Evolutionary conservation across 2,888 invertebrate genomes (phyloP).

Genomic region (Caenorhabditis sp.): DNA sequence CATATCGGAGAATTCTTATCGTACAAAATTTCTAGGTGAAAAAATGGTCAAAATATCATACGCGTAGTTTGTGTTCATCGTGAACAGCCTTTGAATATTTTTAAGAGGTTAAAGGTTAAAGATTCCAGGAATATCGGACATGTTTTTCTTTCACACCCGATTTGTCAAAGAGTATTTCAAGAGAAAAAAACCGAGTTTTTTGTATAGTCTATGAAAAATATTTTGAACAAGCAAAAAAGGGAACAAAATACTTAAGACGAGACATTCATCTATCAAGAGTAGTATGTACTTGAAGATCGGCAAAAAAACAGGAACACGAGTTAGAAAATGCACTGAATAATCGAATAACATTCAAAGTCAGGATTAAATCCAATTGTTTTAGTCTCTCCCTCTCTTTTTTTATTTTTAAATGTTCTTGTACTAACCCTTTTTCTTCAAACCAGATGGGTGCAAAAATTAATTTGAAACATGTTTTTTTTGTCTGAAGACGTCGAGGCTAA

Average conservation of each 20-base stretch:
- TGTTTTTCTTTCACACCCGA: too few relatives aligned
- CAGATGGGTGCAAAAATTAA: constrained; percentile 1
- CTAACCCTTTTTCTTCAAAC: neutral
- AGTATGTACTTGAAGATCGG: neutral
- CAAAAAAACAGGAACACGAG: neutral
- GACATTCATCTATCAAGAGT: too few relatives aligned
- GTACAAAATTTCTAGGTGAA: too few relatives aligned
- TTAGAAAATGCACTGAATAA: constrained; percentile 1
- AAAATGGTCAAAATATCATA: too few relatives aligned
- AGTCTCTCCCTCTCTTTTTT: neutral
- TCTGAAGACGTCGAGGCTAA: neutral
- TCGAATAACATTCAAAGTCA: neutral
- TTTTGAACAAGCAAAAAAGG: neutral
- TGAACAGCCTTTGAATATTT: too few relatives aligned
- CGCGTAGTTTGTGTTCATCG: too few relatives aligned
- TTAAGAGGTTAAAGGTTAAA: too few relatives aligned
- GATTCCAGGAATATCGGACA: too few relatives aligned
- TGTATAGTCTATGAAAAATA: too few relatives aligned
- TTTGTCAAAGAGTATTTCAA: too few relatives aligned
- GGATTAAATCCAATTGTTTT: neutral
- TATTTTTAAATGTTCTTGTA: neutral
- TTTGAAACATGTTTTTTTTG: neutral
- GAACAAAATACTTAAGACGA: neutral
- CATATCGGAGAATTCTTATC: too few relatives aligned
- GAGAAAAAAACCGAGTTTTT: too few relatives aligned